A percentile compares a stretch with the other conserved stretches of the same genome.
Conservation (phyloP, 2,797 vertebrate genomes). For the Acipenser ruthenus region DNA sequence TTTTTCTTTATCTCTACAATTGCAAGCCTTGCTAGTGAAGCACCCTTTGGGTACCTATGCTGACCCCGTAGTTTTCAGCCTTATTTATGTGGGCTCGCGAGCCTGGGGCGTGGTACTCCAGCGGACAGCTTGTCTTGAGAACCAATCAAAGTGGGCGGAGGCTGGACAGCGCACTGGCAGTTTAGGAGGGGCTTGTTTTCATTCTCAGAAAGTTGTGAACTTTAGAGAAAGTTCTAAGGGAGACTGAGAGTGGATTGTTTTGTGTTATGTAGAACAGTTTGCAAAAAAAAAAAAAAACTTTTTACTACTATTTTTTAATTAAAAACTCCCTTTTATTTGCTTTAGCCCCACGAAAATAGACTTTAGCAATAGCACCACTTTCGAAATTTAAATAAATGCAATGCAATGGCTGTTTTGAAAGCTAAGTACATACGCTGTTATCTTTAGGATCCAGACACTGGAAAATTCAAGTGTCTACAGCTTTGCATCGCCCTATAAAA, state of each 20-base stretch:
- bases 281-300: not conserved
- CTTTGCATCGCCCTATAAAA: no score
- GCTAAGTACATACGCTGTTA: no score
- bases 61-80: slow-evolving; percentile 14
- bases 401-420: no score
- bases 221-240: slow-evolving; percentile 29
- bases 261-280: not conserved
- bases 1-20: not conserved
- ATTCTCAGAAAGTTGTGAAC: slow-evolving; percentile 45
- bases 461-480: no score
- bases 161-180: slow-evolving; percentile 3
- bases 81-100: slow-evolving; percentile 45
- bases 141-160: slow-evolving; percentile 46
- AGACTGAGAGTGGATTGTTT: not conserved
- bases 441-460: no score
- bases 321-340: no score
- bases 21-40: slow-evolving; percentile 22
- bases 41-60: slow-evolving; percentile 29
- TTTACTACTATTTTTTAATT: no score
- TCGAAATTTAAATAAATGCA: no score
- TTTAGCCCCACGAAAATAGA: no score
- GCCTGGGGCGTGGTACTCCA: slow-evolving; percentile 27
- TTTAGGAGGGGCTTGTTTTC: slow-evolving; percentile 37
- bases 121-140: slow-evolving; percentile 15
- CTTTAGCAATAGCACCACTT: no score